These are phyloP conservation scores for Catocala sponsa DNA, from an alignment of 2,888 invertebrate genomes.

Conservation along the genomic window DNA sequence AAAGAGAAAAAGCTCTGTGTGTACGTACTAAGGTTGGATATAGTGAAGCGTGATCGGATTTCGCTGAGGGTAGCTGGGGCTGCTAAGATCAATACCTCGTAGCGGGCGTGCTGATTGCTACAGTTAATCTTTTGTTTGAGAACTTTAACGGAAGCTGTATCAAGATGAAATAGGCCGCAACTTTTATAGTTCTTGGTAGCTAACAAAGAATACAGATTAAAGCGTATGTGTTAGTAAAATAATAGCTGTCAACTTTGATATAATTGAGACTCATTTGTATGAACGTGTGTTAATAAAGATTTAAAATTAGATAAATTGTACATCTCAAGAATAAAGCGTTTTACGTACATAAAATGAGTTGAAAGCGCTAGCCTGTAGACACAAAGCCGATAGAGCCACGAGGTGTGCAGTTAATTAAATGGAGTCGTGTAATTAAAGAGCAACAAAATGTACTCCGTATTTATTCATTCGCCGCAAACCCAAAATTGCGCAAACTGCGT, in stretches of 20 bases:
- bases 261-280: background rate
- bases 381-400: conserved; percentile 12
- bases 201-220: conserved; percentile 10
- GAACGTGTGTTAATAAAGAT: background rate
- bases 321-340: background rate
- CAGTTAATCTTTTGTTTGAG: conserved; percentile 49
- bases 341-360: background rate
- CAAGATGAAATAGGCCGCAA: conserved; percentile 25
- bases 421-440: conserved; percentile 38
- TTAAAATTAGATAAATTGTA: background rate
- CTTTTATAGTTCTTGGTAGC: conserved; percentile 28
- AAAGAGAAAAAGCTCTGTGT: conserved; percentile 20
- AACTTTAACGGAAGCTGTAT: conserved; percentile 37
- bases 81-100: conserved; percentile 46
- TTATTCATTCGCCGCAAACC: conserved; percentile 22
- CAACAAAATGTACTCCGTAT: conserved; percentile 26
- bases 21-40: conserved; percentile 18
- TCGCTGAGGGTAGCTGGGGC: conserved; percentile 32
- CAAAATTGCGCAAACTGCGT: conserved; percentile 24
- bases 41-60: conserved; percentile 38
- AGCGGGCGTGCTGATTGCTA: conserved; percentile 40
- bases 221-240: no score
- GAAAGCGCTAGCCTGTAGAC: conserved; percentile 7
- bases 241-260: background rate
- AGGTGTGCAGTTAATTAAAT: conserved; percentile 31